Conservation (phyloP, 2,113 vertebrate genomes). For the Gulo gulo region DNA sequence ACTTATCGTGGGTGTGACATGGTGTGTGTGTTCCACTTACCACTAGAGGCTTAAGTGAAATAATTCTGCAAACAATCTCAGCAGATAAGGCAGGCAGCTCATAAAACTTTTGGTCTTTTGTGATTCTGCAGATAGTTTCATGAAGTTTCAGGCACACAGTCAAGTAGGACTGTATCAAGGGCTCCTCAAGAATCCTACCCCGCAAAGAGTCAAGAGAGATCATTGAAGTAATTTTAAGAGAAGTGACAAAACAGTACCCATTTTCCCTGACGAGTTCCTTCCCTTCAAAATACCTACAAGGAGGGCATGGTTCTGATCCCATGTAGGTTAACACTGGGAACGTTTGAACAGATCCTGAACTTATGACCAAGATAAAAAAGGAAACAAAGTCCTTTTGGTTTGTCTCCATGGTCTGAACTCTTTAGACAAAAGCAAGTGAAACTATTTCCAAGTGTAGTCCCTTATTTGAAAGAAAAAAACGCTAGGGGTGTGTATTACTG, state of each 20-base stretch:
- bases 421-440: background rate
- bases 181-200: constrained; percentile 58
- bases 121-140: background rate
- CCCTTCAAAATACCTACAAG: background rate
- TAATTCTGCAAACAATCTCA: constrained; percentile 45
- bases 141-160: constrained; percentile 74
- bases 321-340: too few relatives aligned
- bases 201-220: background rate
- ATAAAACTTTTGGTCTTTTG: fast-evolving
- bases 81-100: constrained; percentile 60
- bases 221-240: background rate
- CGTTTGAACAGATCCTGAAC: background rate
- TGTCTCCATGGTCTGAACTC: background rate
- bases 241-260: fast-evolving
- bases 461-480: background rate
- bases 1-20: fast-evolving
- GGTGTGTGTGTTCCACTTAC: constrained; percentile 58
- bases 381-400: background rate
- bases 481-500: background rate
- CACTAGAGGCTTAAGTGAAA: background rate
- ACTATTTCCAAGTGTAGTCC: background rate
- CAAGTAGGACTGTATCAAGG: constrained; percentile 26
- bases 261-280: fast-evolving
- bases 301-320: background rate
- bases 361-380: background rate